Percentiles rank a stretch among this genome's conserved stretches.
Conservation (phyloP, 2,797 vertebrate genomes). For the Bufotes viridis region DNA sequence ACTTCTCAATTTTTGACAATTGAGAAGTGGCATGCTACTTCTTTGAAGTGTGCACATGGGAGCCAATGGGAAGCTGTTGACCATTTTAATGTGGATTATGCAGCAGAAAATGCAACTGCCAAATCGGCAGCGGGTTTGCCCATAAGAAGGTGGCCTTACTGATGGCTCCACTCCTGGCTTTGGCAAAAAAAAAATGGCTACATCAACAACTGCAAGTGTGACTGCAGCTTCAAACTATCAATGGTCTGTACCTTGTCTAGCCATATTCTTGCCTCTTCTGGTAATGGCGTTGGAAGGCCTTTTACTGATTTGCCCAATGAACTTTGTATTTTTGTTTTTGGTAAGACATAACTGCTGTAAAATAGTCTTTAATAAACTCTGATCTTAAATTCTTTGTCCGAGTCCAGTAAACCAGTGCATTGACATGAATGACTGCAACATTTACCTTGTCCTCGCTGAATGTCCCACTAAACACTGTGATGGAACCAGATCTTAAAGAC, state of each 20-base stretch:
- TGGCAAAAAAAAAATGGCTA: no score
- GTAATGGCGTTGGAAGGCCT: background rate
- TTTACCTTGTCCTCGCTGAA: background rate
- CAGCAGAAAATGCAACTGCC: no score
- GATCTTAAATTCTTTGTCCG: conserved; percentile 29
- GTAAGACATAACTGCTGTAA: conserved; percentile 50
- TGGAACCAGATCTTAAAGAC: no score
- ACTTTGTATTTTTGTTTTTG: conserved; percentile 48
- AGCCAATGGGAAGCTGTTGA: no score
- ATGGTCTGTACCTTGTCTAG: background rate
- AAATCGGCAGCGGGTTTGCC: no score
- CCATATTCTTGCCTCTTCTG: conserved; percentile 34
- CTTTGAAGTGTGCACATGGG: no score
- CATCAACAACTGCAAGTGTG: background rate
- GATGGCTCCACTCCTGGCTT: background rate
- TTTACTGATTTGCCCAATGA: conserved; percentile 34
- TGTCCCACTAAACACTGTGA: background rate
- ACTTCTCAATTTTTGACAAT: no score
- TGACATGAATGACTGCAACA: background rate
- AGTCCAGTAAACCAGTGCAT: background rate
- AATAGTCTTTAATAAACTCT: conserved; percentile 55
- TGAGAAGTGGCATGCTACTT: no score
- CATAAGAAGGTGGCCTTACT: background rate
- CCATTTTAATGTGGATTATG: no score
- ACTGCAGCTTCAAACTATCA: background rate